A percentile compares a stretch with the other conserved stretches of the same genome.
Evolutionary conservation across 1,140 invertebrate species (phyloP).

Genomic region (Drosophila baimaii): DNA sequence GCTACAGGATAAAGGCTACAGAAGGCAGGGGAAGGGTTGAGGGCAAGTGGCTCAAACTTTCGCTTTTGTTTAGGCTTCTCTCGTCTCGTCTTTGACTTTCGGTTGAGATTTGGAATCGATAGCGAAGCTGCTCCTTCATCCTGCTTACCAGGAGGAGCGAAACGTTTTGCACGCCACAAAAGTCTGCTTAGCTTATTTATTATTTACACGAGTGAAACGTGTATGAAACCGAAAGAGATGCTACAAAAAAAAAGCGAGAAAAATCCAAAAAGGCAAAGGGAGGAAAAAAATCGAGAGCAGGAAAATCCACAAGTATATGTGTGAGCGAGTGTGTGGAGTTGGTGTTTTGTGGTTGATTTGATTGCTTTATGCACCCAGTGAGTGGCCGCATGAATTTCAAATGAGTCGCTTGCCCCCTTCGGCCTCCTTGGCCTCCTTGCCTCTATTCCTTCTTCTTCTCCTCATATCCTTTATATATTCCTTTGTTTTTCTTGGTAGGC

Average conservation of each 20-base stretch:
- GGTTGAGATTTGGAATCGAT: constrained; percentile 72
- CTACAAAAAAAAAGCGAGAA: constrained; percentile 35
- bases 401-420: constrained; percentile 55
- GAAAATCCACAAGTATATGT: constrained; percentile 30
- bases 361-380: constrained; percentile 84
- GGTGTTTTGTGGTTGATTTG: constrained; percentile 80
- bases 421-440: constrained; percentile 4
- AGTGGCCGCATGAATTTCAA: constrained; percentile 83
- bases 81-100: constrained; percentile 37
- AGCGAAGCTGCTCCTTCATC: constrained; percentile 44
- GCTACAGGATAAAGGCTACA: constrained; percentile 12
- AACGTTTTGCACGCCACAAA: constrained; percentile 70
- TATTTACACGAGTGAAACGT: constrained; percentile 81
- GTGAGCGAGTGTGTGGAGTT: constrained; percentile 38
- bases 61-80: constrained; percentile 63
- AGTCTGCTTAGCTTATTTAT: constrained; percentile 81
- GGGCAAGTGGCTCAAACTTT: constrained; percentile 70
- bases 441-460: constrained; percentile 1
- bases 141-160: constrained; percentile 40
- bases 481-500: background rate
- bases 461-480: background rate
- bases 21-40: constrained; percentile 40
- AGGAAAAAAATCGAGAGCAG: constrained; percentile 14
- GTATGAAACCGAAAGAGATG: constrained; percentile 71
- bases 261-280: constrained; percentile 7